These are phyloP conservation scores for Vespertilio murinus DNA, from an alignment of 2,797 vertebrate genomes.

Conservation along the genomic window DNA sequence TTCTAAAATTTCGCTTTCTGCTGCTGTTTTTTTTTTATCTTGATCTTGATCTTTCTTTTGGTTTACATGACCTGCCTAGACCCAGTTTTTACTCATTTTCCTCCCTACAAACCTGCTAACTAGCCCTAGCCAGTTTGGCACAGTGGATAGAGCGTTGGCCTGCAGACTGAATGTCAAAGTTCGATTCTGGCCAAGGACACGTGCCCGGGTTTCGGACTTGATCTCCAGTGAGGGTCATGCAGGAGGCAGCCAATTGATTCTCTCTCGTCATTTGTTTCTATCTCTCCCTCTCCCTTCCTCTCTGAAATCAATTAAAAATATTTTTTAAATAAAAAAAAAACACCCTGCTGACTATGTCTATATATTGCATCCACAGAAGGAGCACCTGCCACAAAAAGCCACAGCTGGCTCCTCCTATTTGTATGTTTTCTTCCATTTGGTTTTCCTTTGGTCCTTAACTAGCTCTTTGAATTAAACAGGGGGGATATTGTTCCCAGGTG, in stretches of 20 bases:
- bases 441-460: not conserved
- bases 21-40: not conserved
- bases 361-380: not conserved
- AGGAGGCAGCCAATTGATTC: too few species aligned
- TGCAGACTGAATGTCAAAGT: too few species aligned
- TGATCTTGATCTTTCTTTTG: not conserved
- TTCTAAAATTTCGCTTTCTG: constrained; percentile 8
- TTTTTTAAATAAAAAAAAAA: too few species aligned
- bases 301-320: too few species aligned
- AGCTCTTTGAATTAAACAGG: not conserved
- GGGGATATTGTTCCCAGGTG: not conserved
- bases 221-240: too few species aligned
- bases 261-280: too few species aligned
- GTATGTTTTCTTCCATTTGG: not conserved
- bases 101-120: not conserved
- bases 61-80: not conserved
- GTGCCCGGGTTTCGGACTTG: too few species aligned
- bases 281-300: too few species aligned
- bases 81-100: not conserved
- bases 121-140: too few species aligned
- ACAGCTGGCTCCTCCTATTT: not conserved
- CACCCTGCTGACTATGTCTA: not conserved
- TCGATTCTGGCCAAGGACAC: too few species aligned
- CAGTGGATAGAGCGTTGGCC: too few species aligned
- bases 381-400: not conserved